Percentiles rank a stretch among this genome's conserved stretches.
phyloP scores from a whole-genome alignment of 2,113 vertebrate species.

The Panurus biarmicus region DNA sequence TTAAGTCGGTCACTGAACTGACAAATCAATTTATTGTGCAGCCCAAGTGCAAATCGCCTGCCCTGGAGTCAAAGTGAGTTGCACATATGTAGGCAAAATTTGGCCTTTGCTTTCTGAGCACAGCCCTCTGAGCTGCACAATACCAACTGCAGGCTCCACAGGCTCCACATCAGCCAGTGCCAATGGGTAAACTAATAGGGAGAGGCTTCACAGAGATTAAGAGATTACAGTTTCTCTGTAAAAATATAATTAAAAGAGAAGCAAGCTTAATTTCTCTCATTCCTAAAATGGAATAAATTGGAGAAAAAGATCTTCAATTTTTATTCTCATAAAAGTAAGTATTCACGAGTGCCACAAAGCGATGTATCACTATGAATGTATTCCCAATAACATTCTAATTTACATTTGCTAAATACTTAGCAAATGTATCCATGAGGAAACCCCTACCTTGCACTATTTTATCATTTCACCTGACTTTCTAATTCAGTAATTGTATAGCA shows the following conservation, averaged over 20 bases:
- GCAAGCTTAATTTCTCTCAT: conserved; percentile 59
- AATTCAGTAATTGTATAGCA: neutral
- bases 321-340: conserved; percentile 33
- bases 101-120: neutral
- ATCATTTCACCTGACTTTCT: neutral
- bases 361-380: neutral
- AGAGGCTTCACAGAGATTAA: conserved; percentile 52
- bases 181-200: conserved; percentile 23
- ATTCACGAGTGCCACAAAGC: neutral
- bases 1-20: neutral
- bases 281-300: conserved; percentile 37
- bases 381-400: too few species aligned
- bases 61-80: neutral
- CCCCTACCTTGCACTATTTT: neutral
- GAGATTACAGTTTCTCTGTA: conserved; percentile 55
- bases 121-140: neutral
- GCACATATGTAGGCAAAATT: neutral
- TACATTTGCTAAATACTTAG: too few species aligned
- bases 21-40: neutral
- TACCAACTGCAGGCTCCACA: conserved; percentile 23
- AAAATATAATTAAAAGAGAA: conserved; percentile 61
- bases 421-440: neutral
- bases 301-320: conserved; percentile 25
- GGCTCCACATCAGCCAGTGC: neutral
- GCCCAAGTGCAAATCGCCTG: neutral